Conservation (phyloP, 2,797 vertebrate species). For the Gymnodraco acuticeps region DNA sequence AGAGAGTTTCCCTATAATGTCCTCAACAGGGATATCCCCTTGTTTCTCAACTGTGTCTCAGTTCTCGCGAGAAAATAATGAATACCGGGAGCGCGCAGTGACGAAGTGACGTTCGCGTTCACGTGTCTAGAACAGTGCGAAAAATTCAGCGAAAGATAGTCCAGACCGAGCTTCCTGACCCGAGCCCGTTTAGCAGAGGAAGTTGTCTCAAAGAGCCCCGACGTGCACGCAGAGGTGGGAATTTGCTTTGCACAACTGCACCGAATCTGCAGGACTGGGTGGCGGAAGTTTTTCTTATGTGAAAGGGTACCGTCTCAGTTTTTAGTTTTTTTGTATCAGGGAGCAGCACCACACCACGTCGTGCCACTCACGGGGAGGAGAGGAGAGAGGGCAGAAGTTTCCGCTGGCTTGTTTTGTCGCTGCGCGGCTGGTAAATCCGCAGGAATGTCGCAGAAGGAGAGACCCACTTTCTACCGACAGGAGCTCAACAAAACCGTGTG, state of each 20-base stretch:
- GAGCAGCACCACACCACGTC: slow-evolving; percentile 46
- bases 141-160: slow-evolving; percentile 63
- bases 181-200: slow-evolving; percentile 33
- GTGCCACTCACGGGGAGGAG: slow-evolving; percentile 57
- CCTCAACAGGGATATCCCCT: slow-evolving; percentile 41
- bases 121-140: slow-evolving; percentile 54
- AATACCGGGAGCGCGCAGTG: slow-evolving; percentile 40
- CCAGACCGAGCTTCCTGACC: slow-evolving; percentile 58
- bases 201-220: slow-evolving; percentile 44
- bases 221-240: slow-evolving; percentile 51
- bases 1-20: slow-evolving; percentile 39
- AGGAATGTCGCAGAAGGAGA: slow-evolving; percentile 89
- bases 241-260: slow-evolving; percentile 45
- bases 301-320: not conserved
- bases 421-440: slow-evolving; percentile 74
- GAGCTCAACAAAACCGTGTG: slow-evolving; percentile 97
- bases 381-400: slow-evolving; percentile 76
- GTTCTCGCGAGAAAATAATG: slow-evolving; percentile 76
- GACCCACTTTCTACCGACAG: slow-evolving; percentile 93
- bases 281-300: slow-evolving; percentile 8
- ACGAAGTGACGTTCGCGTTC: slow-evolving; percentile 61
- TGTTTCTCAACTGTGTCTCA: not conserved
- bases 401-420: slow-evolving; percentile 72
- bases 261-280: slow-evolving; percentile 34
- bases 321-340: slow-evolving; percentile 38